Evolutionary conservation across 1,140 invertebrate genomes (phyloP).

Genomic region (Anastrepha obliqua): DNA sequence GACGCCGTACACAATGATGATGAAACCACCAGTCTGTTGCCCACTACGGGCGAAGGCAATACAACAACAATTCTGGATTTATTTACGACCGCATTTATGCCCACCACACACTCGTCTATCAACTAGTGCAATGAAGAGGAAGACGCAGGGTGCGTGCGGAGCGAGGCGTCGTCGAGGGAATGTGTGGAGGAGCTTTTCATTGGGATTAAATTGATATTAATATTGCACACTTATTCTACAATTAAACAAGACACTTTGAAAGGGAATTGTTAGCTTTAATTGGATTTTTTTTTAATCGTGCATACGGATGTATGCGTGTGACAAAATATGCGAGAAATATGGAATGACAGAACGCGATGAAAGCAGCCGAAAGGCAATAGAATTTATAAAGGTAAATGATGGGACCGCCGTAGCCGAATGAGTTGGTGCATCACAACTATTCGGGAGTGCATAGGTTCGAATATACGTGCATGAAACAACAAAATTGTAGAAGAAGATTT

Average conservation of each 20-base stretch:
- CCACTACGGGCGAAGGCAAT: background rate
- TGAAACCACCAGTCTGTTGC: background rate
- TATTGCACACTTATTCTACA: constrained; percentile 15
- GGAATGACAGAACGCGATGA: too few relatives aligned
- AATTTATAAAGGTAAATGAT: too few relatives aligned
- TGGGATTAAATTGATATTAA: constrained; percentile 28
- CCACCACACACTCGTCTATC: background rate
- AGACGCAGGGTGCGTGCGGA: background rate
- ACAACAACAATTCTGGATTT: constrained; percentile 10
- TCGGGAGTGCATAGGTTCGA: too few relatives aligned
- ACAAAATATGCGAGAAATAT: too few relatives aligned
- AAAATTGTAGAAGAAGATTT: too few relatives aligned
- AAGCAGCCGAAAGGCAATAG: too few relatives aligned
- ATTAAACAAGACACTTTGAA: background rate
- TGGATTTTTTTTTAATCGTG: too few relatives aligned
- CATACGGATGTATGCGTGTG: too few relatives aligned
- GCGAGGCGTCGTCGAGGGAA: background rate
- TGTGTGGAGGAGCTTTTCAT: background rate
- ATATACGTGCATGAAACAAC: too few relatives aligned
- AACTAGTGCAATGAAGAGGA: background rate
- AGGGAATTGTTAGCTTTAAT: background rate
- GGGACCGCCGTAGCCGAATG: too few relatives aligned
- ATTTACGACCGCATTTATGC: constrained; percentile 19
- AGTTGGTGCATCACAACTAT: too few relatives aligned
- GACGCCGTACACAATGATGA: constrained; percentile 63